These are phyloP conservation scores for Thunnus maccoyii DNA, from an alignment of 2,113 vertebrate genomes.

Conservation along the genomic window DNA sequence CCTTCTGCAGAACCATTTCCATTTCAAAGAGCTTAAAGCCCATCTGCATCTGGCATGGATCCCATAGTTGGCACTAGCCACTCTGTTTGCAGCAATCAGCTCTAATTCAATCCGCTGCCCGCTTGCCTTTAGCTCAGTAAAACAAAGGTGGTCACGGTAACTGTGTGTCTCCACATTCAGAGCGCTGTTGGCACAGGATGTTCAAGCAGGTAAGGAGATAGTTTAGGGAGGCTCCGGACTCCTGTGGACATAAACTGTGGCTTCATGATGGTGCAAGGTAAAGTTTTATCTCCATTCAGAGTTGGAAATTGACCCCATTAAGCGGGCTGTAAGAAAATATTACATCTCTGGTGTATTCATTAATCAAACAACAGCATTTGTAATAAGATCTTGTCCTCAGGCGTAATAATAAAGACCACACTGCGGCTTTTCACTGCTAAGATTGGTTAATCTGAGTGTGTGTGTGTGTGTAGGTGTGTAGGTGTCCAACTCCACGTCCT, in stretches of 20 bases:
- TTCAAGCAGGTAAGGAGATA: slow-evolving; percentile 3
- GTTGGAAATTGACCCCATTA: slow-evolving; percentile 16
- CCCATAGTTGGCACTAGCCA: slow-evolving; percentile 7
- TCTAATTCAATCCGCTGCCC: slow-evolving; percentile 15
- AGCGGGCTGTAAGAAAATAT: background rate
- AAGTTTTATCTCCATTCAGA: slow-evolving; percentile 14
- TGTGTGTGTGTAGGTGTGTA: slow-evolving; percentile 30
- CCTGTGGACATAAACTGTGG: background rate
- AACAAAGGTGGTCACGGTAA: background rate
- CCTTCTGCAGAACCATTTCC: slow-evolving; percentile 59
- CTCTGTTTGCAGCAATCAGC: background rate
- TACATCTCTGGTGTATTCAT: slow-evolving; percentile 12
- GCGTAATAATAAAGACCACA: slow-evolving; percentile 22
- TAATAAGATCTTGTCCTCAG: slow-evolving; percentile 11
- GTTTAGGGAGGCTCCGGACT: background rate
- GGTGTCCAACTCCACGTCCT: slow-evolving; percentile 32
- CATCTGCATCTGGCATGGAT: slow-evolving; percentile 57
- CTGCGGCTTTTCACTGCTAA: background rate
- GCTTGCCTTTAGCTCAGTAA: slow-evolving; percentile 7
- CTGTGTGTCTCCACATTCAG: slow-evolving; percentile 1
- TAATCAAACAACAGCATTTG: slow-evolving; percentile 22
- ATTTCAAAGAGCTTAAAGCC: slow-evolving; percentile 67
- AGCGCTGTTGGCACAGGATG: background rate
- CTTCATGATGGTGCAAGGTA: background rate
- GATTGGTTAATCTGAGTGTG: slow-evolving; percentile 24